A percentile compares a stretch with the other conserved stretches of the same genome.
Evolutionary conservation across 2,113 vertebrate genomes (phyloP).

Genomic region (Varanus salvator): DNA sequence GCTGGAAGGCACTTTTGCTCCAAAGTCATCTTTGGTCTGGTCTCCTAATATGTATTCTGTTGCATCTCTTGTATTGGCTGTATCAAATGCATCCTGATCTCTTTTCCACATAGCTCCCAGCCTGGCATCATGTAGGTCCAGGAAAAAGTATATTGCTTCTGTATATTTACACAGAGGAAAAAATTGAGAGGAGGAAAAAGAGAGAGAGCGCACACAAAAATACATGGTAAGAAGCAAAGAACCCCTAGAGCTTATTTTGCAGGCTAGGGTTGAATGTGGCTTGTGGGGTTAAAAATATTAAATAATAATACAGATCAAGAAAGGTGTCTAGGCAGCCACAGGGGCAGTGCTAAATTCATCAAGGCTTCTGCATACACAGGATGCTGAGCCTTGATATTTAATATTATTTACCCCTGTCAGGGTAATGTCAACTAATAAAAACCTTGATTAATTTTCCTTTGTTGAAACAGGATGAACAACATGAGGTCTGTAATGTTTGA

Average conservation of each 20-base stretch:
- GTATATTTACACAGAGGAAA: neutral
- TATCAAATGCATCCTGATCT: too few relatives aligned
- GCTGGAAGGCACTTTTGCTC: too few relatives aligned
- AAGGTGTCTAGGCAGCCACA: neutral
- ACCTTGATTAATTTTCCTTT: conserved; percentile 7
- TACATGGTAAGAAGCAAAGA: neutral
- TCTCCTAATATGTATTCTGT: neutral
- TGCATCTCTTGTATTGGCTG: neutral
- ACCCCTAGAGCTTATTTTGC: too few relatives aligned
- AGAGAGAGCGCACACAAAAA: too few relatives aligned
- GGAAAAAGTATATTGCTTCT: neutral
- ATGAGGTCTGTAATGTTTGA: conserved; percentile 25
- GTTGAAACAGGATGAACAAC: conserved; percentile 17
- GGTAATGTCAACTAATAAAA: neutral
- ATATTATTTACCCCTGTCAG: neutral
- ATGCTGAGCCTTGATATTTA: neutral
- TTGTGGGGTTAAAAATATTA: neutral
- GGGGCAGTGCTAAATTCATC: neutral
- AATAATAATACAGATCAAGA: too few relatives aligned
- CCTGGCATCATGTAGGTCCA: neutral
- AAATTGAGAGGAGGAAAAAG: neutral
- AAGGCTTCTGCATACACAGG: conserved; percentile 7
- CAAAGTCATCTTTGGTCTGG: neutral
- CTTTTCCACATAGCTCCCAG: neutral
- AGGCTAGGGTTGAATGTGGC: too few relatives aligned